A percentile compares a stretch with the other conserved stretches of the same genome.
phyloP scores from a whole-genome alignment of 2,113 vertebrate species.

The Castor canadensis region DNA sequence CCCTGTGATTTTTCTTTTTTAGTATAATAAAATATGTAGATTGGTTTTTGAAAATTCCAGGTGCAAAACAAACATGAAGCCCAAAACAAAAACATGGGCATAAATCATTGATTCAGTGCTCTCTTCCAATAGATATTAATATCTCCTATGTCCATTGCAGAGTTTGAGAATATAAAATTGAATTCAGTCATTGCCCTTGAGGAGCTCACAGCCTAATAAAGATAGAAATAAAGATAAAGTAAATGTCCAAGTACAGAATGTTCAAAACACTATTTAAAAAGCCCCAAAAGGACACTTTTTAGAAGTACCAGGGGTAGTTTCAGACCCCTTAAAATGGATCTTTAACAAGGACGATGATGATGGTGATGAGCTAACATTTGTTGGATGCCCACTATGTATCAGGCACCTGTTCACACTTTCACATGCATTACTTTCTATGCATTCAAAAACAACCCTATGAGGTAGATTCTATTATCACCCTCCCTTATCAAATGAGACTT shows the following conservation, averaged over 20 bases:
- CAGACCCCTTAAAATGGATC: neutral
- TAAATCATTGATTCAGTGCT: neutral
- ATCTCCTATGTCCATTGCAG: neutral
- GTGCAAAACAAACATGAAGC: neutral
- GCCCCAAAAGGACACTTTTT: neutral
- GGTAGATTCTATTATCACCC: neutral
- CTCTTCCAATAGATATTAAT: neutral
- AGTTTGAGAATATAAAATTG: neutral
- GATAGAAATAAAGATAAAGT: constrained; percentile 28
- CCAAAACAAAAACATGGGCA: neutral
- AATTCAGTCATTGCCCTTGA: neutral
- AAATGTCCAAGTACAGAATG: neutral
- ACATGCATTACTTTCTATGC: neutral
- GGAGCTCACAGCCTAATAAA: neutral
- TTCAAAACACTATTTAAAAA: constrained; percentile 11
- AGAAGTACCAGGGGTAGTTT: neutral
- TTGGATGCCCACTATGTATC: neutral
- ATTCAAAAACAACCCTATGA: neutral
- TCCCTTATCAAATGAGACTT: constrained; percentile 24
- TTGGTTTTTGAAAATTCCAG: constrained; percentile 12
- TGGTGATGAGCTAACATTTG: neutral
- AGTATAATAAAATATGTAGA: neutral
- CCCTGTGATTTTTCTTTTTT: neutral
- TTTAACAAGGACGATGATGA: neutral
- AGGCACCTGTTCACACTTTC: neutral